Evolutionary conservation across 1,140 invertebrate species (phyloP).

Genomic region (Lysiphlebus fabarum): DNA sequence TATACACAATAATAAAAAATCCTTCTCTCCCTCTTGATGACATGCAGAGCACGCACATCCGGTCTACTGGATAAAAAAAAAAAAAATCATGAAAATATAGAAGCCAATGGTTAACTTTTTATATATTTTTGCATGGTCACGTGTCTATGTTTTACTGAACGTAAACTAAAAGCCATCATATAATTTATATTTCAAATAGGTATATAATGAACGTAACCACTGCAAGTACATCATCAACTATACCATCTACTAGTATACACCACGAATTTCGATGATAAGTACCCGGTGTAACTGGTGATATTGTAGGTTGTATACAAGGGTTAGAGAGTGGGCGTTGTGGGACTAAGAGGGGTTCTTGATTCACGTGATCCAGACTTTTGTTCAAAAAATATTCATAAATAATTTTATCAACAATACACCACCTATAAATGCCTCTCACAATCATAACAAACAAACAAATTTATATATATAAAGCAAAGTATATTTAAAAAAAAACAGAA

Average conservation of each 20-base stretch:
- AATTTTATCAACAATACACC: too few relatives aligned
- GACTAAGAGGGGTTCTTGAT: conserved; percentile 33
- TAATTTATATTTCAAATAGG: conserved; percentile 42
- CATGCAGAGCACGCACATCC: background rate
- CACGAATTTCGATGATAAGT: conserved; percentile 30
- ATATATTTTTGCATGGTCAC: conserved; percentile 33
- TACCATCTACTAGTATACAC: background rate
- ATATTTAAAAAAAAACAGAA: too few relatives aligned
- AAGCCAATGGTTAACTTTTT: conserved; percentile 45
- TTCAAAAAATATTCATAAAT: too few relatives aligned
- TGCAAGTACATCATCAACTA: background rate
- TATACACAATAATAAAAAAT: conserved; percentile 22
- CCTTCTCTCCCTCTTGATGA: background rate
- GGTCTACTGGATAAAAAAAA: conserved; percentile 4
- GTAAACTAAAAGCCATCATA: conserved; percentile 28
- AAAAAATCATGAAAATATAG: conserved; percentile 26
- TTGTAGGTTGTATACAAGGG: conserved; percentile 3
- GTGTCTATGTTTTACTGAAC: conserved; percentile 39
- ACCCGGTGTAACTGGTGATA: conserved; percentile 20
- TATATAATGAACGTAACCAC: conserved; percentile 22
- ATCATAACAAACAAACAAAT: too few relatives aligned
- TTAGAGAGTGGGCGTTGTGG: conserved; percentile 36
- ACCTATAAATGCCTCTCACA: too few relatives aligned
- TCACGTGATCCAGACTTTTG: conserved; percentile 25
- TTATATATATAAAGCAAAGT: too few relatives aligned